Evolutionary conservation across 2,113 vertebrate genomes (phyloP).

Genomic region (Entomyzon cyanotis): DNA sequence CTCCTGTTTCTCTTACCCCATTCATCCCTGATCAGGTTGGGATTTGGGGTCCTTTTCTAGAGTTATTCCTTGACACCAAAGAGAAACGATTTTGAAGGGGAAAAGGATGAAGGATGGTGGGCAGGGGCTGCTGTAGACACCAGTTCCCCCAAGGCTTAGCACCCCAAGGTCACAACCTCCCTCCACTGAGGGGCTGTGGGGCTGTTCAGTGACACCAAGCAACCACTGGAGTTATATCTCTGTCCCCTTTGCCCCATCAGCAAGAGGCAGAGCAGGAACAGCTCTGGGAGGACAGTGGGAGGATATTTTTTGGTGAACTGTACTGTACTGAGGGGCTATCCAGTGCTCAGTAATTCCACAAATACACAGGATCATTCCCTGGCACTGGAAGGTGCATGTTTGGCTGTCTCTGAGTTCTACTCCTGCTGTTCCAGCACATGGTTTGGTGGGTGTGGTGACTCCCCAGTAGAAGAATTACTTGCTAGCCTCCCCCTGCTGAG

Average conservation of each 20-base stretch:
- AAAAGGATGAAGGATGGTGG: background rate
- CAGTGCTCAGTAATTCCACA: background rate
- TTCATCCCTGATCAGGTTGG: background rate
- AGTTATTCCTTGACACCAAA: background rate
- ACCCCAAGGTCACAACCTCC: background rate
- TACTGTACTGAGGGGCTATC: no score
- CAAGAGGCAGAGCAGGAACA: background rate
- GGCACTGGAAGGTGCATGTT: accelerated
- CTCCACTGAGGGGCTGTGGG: accelerated
- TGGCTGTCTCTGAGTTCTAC: background rate
- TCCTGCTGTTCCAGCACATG: background rate
- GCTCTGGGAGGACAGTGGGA: background rate
- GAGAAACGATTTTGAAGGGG: background rate
- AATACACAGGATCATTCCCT: background rate
- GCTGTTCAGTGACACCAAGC: accelerated
- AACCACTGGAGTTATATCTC: background rate
- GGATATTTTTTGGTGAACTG: background rate
- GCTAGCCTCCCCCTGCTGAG: background rate
- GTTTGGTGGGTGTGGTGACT: background rate
- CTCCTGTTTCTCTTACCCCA: background rate
- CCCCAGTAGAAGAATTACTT: background rate
- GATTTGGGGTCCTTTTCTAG: background rate
- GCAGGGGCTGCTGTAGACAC: background rate
- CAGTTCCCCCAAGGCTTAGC: background rate
- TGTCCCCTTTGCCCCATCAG: background rate